phyloP scores from a whole-genome alignment of 2,888 invertebrate genomes.

The Brachyptera risi region DNA sequence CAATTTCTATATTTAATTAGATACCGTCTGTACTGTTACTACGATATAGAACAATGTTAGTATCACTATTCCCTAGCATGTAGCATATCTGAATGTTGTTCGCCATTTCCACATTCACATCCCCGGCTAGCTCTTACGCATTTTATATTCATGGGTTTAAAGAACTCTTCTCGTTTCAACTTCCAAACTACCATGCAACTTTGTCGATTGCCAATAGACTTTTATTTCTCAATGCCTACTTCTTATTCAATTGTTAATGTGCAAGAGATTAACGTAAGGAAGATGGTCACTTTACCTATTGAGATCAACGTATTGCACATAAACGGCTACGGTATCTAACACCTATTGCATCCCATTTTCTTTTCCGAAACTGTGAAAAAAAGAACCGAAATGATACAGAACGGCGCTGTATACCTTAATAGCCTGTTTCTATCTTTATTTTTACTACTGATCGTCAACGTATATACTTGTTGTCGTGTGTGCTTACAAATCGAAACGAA shows the following conservation, averaged over 20 bases:
- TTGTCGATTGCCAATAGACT: constrained; percentile 3
- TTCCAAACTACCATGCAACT: constrained; percentile 2
- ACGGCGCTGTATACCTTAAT: neutral
- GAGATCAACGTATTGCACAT: neutral
- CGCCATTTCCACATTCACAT: too few species aligned
- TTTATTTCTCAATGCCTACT: neutral
- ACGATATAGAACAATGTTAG: too few species aligned
- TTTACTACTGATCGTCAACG: neutral
- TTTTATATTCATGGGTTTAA: constrained; percentile 14
- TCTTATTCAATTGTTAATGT: constrained; percentile 6
- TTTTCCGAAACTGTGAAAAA: neutral
- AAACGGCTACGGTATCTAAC: neutral
- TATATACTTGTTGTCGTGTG: constrained; percentile 1
- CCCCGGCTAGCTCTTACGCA: neutral
- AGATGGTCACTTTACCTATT: constrained; percentile 1
- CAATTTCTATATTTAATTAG: constrained; percentile 21
- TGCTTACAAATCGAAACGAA: too few species aligned
- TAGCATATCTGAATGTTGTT: too few species aligned
- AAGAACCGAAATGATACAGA: constrained; percentile 7
- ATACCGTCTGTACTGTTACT: constrained; percentile 1
- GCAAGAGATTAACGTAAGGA: neutral
- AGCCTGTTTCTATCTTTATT: constrained; percentile 2
- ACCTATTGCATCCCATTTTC: neutral
- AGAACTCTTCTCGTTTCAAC: neutral
- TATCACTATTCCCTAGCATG: too few species aligned